Evolutionary conservation across 2,888 invertebrate species (phyloP).

Genomic region (Halocaridina rubra): DNA sequence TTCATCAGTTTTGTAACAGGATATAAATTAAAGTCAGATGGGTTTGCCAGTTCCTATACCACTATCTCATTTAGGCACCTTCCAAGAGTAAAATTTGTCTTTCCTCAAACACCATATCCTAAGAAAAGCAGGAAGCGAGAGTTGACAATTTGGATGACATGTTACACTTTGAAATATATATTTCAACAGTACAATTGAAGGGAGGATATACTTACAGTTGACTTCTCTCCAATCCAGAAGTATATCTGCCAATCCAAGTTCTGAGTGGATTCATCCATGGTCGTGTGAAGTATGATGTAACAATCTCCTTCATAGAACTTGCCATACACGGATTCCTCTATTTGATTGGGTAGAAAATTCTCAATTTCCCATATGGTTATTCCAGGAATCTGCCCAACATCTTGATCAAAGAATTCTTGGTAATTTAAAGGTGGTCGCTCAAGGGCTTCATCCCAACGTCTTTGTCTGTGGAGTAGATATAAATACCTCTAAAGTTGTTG

Average conservation of each 20-base stretch:
- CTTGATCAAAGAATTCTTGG: slow-evolving; percentile 95
- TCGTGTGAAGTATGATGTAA: slow-evolving; percentile 94
- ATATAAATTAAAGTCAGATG: too few species aligned
- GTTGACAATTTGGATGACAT: too few species aligned
- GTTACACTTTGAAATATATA: too few species aligned
- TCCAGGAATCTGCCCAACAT: slow-evolving; percentile 92
- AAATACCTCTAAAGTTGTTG: too few species aligned
- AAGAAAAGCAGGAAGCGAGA: too few species aligned
- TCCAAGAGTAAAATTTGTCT: too few species aligned
- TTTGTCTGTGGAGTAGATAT: slow-evolving; percentile 77
- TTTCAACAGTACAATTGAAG: not conserved
- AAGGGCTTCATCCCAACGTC: slow-evolving; percentile 94
- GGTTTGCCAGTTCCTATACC: too few species aligned
- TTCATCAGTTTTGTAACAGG: too few species aligned
- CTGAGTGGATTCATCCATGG: slow-evolving; percentile 70
- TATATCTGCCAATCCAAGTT: slow-evolving; percentile 94
- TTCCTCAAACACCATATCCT: too few species aligned
- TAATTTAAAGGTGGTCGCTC: slow-evolving; percentile 96
- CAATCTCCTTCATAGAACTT: slow-evolving; percentile 99
- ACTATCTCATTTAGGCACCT: too few species aligned
- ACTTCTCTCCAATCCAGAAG: slow-evolving; percentile 98
- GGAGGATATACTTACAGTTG: slow-evolving; percentile 77
- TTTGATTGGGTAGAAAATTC: slow-evolving; percentile 94
- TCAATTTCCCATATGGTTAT: slow-evolving; percentile 98
- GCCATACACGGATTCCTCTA: slow-evolving; percentile 90